phyloP scores from a whole-genome alignment of 2,888 invertebrate species.

The Hypercompe scribonia region DNA sequence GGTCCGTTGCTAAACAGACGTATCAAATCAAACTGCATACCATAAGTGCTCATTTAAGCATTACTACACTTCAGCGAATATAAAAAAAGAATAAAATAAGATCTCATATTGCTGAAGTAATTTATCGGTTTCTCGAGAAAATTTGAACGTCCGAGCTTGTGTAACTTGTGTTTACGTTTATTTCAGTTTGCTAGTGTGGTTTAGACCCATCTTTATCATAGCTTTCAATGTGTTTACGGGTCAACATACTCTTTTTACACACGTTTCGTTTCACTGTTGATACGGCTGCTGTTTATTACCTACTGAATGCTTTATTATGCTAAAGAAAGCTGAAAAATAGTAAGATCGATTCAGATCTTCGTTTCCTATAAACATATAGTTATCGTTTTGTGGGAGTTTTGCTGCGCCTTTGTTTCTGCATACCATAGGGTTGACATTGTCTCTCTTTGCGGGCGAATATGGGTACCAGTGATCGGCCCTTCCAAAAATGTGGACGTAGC shows the following conservation, averaged over 20 bases:
- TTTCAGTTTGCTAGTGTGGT: slow-evolving; percentile 56
- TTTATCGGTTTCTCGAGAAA: slow-evolving; percentile 9
- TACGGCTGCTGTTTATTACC: slow-evolving; percentile 36
- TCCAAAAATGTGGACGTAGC: too few relatives aligned
- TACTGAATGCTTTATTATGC: slow-evolving; percentile 21
- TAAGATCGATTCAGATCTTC: neutral
- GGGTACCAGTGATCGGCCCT: too few relatives aligned
- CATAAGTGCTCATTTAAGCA: slow-evolving; percentile 25
- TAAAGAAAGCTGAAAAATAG: neutral
- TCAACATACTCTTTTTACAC: slow-evolving; percentile 72
- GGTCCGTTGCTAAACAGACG: slow-evolving; percentile 48
- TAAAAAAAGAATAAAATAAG: slow-evolving; percentile 8
- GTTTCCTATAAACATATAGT: neutral
- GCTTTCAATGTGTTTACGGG: slow-evolving; percentile 80
- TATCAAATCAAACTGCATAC: slow-evolving; percentile 42
- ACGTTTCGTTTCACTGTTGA: slow-evolving; percentile 38
- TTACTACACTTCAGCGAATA: slow-evolving; percentile 24
- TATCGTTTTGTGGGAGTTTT: neutral
- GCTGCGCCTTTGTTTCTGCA: too few relatives aligned
- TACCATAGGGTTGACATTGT: too few relatives aligned
- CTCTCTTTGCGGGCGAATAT: too few relatives aligned
- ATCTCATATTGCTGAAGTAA: neutral
- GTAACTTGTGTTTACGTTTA: slow-evolving; percentile 61
- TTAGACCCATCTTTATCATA: slow-evolving; percentile 73
- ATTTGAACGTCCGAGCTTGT: slow-evolving; percentile 8